Evolutionary conservation across 2,888 invertebrate species (phyloP), one percentile per base, ranked within the genome.

Genomic region (Elysia crispata): DNA sequence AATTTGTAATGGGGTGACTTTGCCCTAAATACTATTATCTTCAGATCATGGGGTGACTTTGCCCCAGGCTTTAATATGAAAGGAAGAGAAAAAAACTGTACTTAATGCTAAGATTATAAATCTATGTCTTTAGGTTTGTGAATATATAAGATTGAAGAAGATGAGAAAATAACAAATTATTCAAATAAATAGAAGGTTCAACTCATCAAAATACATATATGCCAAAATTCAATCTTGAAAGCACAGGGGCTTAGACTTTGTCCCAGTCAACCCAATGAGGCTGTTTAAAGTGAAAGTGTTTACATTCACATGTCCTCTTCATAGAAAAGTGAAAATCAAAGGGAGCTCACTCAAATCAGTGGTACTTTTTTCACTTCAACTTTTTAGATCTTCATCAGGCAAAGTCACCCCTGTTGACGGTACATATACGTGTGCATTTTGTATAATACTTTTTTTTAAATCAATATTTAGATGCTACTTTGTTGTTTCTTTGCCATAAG

Each of bases 161-260:
- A 54, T 18, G 18, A 18, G n/a, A n/a, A n/a, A n/a, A n/a, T n/a
- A n/a, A n/a, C n/a, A n/a, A n/a, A n/a, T n/a, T n/a, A 15, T 15
- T 54, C 20, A 64, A 15, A 64, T 64, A 23, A 64, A 23, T 64
- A 64, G 54, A 54, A 54, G 54, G 13, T 54, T 54, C 54, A 54
- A 54, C 54, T 54, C 54, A 15, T 18, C 54, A 54, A 13, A 64
- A 54, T 54, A 15, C n/a, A n/a, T n/a, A n/a, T n/a, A n/a, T n/a
- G n/a, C n/a, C n/a, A n/a, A n/a, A n/a, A n/a, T n/a, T 15, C 15
- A 15, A 54, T 54, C 18, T 54, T 18, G n/a, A n/a, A n/a, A n/a
- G n/a, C n/a, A n/a, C 54, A 13, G 15, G 18, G 54, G 18, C 13
- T 13, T 54, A 54, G 13, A 13, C 13, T 15, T 18, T 54, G 54